Evolutionary conservation across 2,888 invertebrate genomes (phyloP).

Genomic region (Thecophora atra): DNA sequence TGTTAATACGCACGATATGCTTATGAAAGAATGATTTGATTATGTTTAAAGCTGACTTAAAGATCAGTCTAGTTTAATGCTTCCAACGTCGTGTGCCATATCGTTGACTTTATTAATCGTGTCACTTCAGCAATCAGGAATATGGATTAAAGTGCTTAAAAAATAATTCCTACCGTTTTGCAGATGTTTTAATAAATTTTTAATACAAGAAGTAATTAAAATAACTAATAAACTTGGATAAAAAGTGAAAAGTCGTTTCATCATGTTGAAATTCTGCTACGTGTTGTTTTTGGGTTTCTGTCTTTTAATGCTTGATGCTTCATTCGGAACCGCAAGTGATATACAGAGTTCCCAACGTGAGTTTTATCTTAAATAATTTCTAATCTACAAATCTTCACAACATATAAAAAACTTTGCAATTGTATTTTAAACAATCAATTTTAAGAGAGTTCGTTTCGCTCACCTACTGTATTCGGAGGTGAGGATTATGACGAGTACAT

Average conservation of each 20-base stretch:
- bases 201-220: no score
- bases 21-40: slow-evolving; percentile 13
- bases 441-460: no score
- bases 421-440: no score
- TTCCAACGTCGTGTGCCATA: not conserved
- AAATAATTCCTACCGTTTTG: not conserved
- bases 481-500: slow-evolving; percentile 47
- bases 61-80: slow-evolving; percentile 10
- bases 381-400: not conserved
- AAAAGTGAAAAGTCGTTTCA: not conserved
- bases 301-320: not conserved
- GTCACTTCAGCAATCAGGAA: no score
- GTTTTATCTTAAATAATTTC: not conserved
- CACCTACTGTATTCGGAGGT: slow-evolving; percentile 23
- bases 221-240: no score
- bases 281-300: not conserved
- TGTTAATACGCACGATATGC: no score
- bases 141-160: not conserved
- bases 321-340: not conserved
- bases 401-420: not conserved
- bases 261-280: slow-evolving; percentile 20
- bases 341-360: slow-evolving; percentile 10
- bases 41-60: not conserved
- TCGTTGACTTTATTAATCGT: no score
- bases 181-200: no score